These are phyloP conservation scores for Macroramphosus scolopax DNA, from an alignment of 2,797 vertebrate genomes.

Conservation along the genomic window DNA sequence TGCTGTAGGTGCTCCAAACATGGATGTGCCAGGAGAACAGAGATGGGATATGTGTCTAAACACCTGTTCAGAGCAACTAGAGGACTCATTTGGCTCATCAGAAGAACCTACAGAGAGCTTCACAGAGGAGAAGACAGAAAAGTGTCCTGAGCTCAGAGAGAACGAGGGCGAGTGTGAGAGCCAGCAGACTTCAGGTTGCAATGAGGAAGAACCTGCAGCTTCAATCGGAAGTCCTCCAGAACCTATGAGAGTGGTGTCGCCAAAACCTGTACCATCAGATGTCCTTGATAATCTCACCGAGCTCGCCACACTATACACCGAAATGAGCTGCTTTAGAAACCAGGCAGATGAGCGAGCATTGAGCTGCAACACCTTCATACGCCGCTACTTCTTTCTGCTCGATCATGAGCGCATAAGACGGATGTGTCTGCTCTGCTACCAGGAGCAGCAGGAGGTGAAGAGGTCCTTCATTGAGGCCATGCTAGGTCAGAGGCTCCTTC, in stretches of 20 bases:
- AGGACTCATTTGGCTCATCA: constrained; percentile 21
- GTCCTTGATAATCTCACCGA: constrained; percentile 79
- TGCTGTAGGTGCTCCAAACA: constrained; percentile 4
- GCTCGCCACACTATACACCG: constrained; percentile 85
- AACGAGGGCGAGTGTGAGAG: constrained; percentile 27
- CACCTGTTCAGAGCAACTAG: constrained; percentile 46
- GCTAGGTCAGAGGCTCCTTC: constrained; percentile 77
- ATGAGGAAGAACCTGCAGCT: constrained; percentile 12
- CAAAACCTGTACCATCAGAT: constrained; percentile 69
- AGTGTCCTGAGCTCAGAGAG: constrained; percentile 7
- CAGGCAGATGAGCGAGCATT: constrained; percentile 7
- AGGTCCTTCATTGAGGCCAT: constrained; percentile 84
- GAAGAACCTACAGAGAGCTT: constrained; percentile 28
- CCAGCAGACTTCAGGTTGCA: constrained; percentile 9
- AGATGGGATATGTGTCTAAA: constrained; percentile 26
- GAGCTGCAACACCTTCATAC: constrained; percentile 76
- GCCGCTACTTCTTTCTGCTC: constrained; percentile 88
- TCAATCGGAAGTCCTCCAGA: constrained; percentile 34
- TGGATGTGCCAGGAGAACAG: constrained; percentile 43
- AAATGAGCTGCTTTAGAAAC: constrained; percentile 76
- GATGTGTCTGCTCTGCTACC: constrained; percentile 81
- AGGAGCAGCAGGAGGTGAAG: constrained; percentile 77
- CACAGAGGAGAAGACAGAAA: constrained; percentile 26
- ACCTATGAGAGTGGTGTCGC: constrained; percentile 70
- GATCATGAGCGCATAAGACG: constrained; percentile 86